phyloP scores from a whole-genome alignment of 2,888 invertebrate species.

The Incurvaria masculella region DNA sequence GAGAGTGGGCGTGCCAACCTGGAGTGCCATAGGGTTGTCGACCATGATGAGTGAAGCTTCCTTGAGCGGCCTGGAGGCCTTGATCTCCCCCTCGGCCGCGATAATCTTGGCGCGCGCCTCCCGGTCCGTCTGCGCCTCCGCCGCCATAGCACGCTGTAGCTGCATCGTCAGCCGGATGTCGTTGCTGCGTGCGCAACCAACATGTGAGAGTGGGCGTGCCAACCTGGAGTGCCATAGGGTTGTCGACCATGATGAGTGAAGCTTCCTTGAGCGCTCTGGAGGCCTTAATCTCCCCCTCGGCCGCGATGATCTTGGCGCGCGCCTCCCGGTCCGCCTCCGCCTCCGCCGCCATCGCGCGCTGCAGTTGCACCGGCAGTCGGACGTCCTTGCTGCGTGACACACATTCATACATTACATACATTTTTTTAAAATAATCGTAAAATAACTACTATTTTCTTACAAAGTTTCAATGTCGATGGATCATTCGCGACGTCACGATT shows the following conservation, averaged over 20 bases:
- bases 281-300: conserved; percentile 81
- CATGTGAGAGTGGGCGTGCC: no score
- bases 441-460: no score
- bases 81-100: conserved; percentile 78
- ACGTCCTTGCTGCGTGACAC: conserved; percentile 53
- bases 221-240: conserved; percentile 68
- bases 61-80: conserved; percentile 78
- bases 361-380: conserved; percentile 54
- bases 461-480: no score
- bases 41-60: conserved; percentile 86
- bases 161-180: conserved; percentile 54
- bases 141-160: conserved; percentile 66
- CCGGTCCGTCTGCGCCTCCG: conserved; percentile 65
- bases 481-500: no score
- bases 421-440: no score
- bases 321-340: conserved; percentile 67
- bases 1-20: no score
- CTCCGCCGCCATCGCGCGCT: conserved; percentile 68
- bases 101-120: conserved; percentile 70
- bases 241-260: conserved; percentile 78
- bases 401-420: no score
- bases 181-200: no score
- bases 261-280: conserved; percentile 84
- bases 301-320: conserved; percentile 67
- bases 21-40: conserved; percentile 72